Conservation (phyloP, 2,113 vertebrate species). For the Sarotherodon lohbergeri region DNA sequence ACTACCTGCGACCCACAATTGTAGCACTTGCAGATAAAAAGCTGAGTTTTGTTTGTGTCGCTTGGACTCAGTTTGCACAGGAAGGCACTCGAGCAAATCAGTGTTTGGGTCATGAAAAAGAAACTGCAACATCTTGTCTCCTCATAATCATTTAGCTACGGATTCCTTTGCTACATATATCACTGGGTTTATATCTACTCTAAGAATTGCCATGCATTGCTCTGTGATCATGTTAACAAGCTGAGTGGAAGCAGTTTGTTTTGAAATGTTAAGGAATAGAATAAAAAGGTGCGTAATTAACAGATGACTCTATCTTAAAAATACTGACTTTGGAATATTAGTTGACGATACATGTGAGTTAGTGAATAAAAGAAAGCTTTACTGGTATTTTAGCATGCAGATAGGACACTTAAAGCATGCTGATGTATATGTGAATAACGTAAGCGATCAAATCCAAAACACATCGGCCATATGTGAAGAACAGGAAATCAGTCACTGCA, state of each 20-base stretch:
- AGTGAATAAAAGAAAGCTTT: not conserved
- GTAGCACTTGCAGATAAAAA: not conserved
- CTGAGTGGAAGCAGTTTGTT: not conserved
- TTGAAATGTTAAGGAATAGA: not conserved
- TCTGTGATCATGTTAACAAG: not conserved
- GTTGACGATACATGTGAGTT: not conserved
- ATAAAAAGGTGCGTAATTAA: not conserved
- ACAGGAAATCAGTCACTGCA: not conserved
- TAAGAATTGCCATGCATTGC: not conserved
- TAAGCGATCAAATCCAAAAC: not conserved
- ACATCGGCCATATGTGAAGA: not conserved
- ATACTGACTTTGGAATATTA: not conserved
- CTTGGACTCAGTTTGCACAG: conserved; percentile 6
- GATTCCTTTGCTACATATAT: conserved; percentile 32
- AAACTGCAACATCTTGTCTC: conserved; percentile 32
- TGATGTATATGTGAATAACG: not conserved
- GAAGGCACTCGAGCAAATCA: conserved; percentile 59
- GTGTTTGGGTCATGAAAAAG: conserved; percentile 40
- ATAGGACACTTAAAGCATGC: conserved; percentile 23
- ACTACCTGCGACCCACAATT: not conserved
- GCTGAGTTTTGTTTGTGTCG: not conserved
- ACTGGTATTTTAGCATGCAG: conserved; percentile 15
- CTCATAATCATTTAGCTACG: not conserved
- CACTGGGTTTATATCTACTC: not conserved
- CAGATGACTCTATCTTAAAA: not conserved